These are phyloP conservation scores for Mormyrus proboscirostris DNA, from an alignment of 2,797 vertebrate species.

Conservation along the genomic window DNA sequence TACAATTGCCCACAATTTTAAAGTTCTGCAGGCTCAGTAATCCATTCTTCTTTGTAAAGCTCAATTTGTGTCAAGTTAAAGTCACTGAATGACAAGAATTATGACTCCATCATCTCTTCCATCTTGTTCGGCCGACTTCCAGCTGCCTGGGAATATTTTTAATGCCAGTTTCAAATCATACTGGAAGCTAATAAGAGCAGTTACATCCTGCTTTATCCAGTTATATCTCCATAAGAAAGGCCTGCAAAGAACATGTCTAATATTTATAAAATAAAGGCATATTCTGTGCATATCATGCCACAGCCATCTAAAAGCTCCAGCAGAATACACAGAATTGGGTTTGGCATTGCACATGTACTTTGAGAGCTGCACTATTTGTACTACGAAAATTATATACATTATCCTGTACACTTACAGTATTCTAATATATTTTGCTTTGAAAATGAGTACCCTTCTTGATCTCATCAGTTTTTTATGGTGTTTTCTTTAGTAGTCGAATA, in stretches of 20 bases:
- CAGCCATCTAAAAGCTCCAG: background rate
- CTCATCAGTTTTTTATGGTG: background rate
- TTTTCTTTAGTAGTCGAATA: background rate
- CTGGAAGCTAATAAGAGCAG: slow-evolving; percentile 1
- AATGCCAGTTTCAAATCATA: slow-evolving; percentile 5
- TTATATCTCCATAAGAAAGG: slow-evolving; percentile 1
- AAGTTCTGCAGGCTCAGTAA: slow-evolving; percentile 4
- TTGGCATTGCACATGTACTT: background rate
- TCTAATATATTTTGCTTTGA: background rate
- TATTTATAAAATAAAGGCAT: background rate
- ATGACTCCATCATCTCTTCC: slow-evolving; percentile 8
- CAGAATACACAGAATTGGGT: background rate
- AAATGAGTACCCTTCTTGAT: background rate
- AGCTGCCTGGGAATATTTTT: slow-evolving; percentile 12
- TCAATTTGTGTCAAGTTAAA: slow-evolving; percentile 15
- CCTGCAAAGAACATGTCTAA: background rate
- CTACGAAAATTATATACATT: background rate
- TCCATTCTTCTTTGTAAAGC: slow-evolving; percentile 3
- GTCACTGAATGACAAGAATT: slow-evolving; percentile 17
- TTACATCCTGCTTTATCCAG: slow-evolving; percentile 12
- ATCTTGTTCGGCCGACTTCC: background rate
- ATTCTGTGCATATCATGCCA: background rate
- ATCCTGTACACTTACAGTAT: background rate
- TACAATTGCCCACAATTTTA: background rate
- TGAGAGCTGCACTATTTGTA: background rate